Evolutionary conservation across 1,140 invertebrate genomes (phyloP), one percentile per base, ranked within the genome.

Genomic region (Lineus longissimus): DNA sequence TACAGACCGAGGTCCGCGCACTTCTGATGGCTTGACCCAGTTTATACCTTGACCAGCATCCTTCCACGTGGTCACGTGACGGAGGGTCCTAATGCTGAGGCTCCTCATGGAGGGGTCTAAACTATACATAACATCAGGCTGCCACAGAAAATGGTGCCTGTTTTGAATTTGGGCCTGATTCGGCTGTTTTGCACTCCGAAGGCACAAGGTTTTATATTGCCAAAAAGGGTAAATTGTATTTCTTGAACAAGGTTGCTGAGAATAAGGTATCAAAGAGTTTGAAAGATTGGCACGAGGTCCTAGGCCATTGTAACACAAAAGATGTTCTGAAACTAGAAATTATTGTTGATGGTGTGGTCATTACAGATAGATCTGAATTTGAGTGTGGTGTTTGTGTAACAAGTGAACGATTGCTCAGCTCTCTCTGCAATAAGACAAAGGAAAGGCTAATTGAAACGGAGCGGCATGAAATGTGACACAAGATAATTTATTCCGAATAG

Each of bases 61-160:
- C n/a, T n/a, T n/a, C n/a, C n/a, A n/a, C n/a, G n/a, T n/a, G n/a
- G n/a, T n/a, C n/a, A n/a, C n/a, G n/a, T n/a, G n/a, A n/a, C n/a
- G n/a, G n/a, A n/a, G n/a, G n/a, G n/a, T n/a, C n/a, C n/a, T n/a
- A n/a, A n/a, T n/a, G n/a, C n/a, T n/a, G n/a, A n/a, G n/a, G n/a
- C n/a, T n/a, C n/a, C n/a, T n/a, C n/a, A n/a, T n/a, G n/a, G n/a
- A n/a, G n/a, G n/a, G n/a, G n/a, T n/a, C n/a, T n/a, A n/a, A n/a
- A n/a, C n/a, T n/a, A n/a, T n/a, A n/a, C n/a, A n/a, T n/a, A n/a
- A n/a, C n/a, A n/a, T 25, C 63, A 41, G 13, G 63, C 58, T 47
- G 58, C 63, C 19, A 56, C 63, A 19, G 40, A 61, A 27, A 61
- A 64, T 31, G 63, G 63, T 22, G 41, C 57, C 1, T 30, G 2